Evolutionary conservation across 2,888 invertebrate species (phyloP).

Genomic region (Diarsia mendica): DNA sequence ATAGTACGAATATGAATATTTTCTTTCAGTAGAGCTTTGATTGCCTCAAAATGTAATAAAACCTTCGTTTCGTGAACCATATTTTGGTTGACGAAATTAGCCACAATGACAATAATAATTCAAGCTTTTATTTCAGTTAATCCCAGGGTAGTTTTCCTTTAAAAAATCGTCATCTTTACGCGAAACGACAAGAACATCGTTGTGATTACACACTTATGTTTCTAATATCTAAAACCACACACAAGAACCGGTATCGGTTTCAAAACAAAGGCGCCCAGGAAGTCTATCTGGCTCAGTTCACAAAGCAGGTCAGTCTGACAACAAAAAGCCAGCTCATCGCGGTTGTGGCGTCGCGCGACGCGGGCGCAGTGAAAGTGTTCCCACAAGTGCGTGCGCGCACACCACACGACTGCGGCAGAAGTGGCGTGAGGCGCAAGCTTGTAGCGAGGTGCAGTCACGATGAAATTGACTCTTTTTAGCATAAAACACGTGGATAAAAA

Average conservation of each 20-base stretch:
- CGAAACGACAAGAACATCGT: not conserved
- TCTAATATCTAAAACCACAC: not conserved
- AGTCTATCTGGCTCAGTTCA: constrained; percentile 37
- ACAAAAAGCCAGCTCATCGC: constrained; percentile 62
- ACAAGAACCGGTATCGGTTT: constrained; percentile 39
- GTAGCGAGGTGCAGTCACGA: constrained; percentile 5
- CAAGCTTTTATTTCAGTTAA: not conserved
- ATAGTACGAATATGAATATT: not conserved
- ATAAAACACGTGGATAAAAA: not conserved
- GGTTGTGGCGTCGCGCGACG: constrained; percentile 63
- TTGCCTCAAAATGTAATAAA: not conserved
- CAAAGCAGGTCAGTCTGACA: constrained; percentile 60
- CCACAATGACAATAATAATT: too few species aligned
- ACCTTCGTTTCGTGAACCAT: not conserved
- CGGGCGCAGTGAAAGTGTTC: constrained; percentile 84
- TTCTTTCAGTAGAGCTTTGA: not conserved
- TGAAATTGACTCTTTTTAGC: not conserved
- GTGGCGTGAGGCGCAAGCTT: constrained; percentile 26
- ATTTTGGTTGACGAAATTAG: not conserved
- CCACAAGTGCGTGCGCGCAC: constrained; percentile 76
- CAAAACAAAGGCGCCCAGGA: constrained; percentile 53
- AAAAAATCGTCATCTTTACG: not conserved
- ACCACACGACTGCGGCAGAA: constrained; percentile 37
- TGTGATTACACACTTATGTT: not conserved
- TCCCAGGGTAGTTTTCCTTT: not conserved